Percentiles rank a stretch among this genome's conserved stretches.
These are phyloP conservation scores for Urocynchramus pylzowi DNA, from an alignment of 2,113 vertebrate genomes.

Conservation along the genomic window DNA sequence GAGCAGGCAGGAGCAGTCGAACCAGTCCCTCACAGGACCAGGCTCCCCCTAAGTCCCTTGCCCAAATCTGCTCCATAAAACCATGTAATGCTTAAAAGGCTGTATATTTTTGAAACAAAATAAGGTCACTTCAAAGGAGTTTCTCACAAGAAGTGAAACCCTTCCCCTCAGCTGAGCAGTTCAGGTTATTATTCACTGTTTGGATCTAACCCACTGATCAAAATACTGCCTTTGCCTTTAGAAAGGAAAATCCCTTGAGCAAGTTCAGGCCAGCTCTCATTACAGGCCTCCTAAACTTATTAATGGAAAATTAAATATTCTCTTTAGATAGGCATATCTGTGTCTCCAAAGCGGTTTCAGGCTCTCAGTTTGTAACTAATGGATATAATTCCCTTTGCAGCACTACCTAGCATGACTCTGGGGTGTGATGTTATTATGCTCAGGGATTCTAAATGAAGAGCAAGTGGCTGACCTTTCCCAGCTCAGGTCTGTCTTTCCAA, in stretches of 20 bases:
- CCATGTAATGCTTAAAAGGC: fast-evolving
- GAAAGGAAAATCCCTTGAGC: not conserved
- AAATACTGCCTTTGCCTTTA: not conserved
- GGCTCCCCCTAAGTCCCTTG: not conserved
- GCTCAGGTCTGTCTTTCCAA: not conserved
- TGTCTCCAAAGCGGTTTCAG: not conserved
- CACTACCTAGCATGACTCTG: not conserved
- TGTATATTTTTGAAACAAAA: not conserved
- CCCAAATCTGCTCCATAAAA: not conserved
- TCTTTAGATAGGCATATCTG: not conserved
- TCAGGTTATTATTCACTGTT: not conserved
- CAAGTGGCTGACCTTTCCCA: not conserved
- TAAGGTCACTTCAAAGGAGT: not conserved
- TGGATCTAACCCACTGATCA: not conserved
- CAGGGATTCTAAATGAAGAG: not conserved
- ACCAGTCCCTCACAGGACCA: not conserved
- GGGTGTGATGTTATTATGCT: not conserved
- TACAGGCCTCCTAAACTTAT: not conserved
- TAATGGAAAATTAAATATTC: not conserved
- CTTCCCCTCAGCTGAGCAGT: not conserved
- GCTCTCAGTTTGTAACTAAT: not conserved
- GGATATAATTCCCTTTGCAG: fast-evolving
- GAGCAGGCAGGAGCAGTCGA: fast-evolving
- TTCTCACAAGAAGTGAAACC: not conserved
- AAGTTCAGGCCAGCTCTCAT: not conserved